Evolutionary conservation across 2,888 invertebrate species (phyloP).

Genomic region (Papilio protenor): DNA sequence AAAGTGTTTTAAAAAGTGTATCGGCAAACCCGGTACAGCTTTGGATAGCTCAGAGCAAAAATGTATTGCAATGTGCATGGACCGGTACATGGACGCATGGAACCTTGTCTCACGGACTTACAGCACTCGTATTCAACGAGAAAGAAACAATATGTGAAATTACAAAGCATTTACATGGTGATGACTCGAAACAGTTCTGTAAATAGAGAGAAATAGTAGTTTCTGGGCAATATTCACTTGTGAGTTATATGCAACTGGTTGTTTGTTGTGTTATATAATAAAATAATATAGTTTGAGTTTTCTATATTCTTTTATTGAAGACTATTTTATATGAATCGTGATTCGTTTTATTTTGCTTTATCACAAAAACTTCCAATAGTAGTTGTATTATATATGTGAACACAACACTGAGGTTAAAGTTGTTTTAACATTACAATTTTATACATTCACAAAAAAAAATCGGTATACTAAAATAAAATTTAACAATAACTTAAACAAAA

Average conservation of each 20-base stretch:
- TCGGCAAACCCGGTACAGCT: conserved; percentile 94
- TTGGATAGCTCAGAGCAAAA: conserved; percentile 96
- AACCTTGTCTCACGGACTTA: conserved; percentile 96
- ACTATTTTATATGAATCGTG: conserved; percentile 14
- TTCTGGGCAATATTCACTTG: conserved; percentile 69
- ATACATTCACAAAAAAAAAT: background rate
- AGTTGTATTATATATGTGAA: background rate
- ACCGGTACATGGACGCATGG: conserved; percentile 98
- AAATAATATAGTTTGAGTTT: conserved; percentile 67
- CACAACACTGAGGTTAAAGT: background rate
- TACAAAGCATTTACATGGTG: conserved; percentile 47
- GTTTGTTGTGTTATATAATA: conserved; percentile 71
- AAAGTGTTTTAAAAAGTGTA: conserved; percentile 98
- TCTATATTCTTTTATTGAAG: conserved; percentile 38
- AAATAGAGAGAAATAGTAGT: conserved; percentile 76
- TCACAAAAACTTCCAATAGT: background rate
- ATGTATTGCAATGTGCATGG: conserved; percentile 99
- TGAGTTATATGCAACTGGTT: conserved; percentile 55
- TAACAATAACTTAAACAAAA: background rate
- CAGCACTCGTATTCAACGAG: conserved; percentile 92
- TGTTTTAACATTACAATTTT: background rate
- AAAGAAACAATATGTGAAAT: conserved; percentile 86
- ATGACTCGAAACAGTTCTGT: conserved; percentile 66
- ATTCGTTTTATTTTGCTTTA: background rate
- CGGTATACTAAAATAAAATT: background rate